Base-by-base conservation (phyloP, 2,888 invertebrate genomes). In the Drosophila formosana region DNA sequence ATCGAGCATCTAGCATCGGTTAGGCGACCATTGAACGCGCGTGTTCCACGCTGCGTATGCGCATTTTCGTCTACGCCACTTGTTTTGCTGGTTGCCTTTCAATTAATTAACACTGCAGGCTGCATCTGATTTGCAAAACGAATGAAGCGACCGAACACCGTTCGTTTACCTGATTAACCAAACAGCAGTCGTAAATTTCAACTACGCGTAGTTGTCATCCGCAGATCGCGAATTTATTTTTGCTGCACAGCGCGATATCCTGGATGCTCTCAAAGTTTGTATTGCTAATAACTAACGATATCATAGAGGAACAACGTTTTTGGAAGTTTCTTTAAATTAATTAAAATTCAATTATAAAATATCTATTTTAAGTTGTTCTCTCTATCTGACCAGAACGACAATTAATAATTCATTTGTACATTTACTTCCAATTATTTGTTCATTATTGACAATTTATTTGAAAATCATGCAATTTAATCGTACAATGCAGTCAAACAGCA, bases 71-170 rank as follows among this genome's bases (percentile, higher is more conserved):
- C 45, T 26, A 25, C 3, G 34, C 25, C 25, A 25, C 45, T 25
- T 45, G 45, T 11, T 37, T 34, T 56, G 25, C 34, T 13, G 46
- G 26, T 46, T 34, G 56, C 13, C 37, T 46, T 75, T 78, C 65
- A 80, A 82, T 75, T 78, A 80, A 82, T 78, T 78, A 80, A 71
- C 64, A 50, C 67, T 46, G 64, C 5, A 45, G 26, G 60, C 43
- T 7, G 52, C 47, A 72, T 83, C 80, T 81, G 72, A 68, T 67
- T 75, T 78, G 66, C 72, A 70, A 84, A 82, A 64, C 62, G 49
- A 28, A 39, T 8, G 53, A 58, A 55, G 53, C 45, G 50, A 34
- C 45, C 39, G 53, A 23, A 46, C 47, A 26, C 23, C 26, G 25
- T 65, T 49, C 30, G 26, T 65, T 49, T 18, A 53, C 45, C 66